Conservation (phyloP, 2,113 vertebrate genomes). For the Daphoenositta chrysoptera region DNA sequence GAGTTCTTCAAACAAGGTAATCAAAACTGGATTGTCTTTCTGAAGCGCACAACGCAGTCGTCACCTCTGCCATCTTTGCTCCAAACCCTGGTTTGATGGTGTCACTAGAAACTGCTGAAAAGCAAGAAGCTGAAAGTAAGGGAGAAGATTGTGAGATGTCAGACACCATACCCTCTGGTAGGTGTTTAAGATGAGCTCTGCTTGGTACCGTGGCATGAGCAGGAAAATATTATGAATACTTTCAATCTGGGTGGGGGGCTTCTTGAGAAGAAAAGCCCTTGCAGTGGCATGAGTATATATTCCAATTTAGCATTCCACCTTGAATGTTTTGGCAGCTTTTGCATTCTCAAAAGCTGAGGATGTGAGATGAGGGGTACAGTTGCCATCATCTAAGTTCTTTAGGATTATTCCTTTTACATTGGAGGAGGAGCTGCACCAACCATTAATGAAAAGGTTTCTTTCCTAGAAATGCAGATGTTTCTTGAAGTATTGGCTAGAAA, state of each 20-base stretch:
- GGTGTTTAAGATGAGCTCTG: neutral
- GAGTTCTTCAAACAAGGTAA: neutral
- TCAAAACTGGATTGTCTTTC: conserved; percentile 1
- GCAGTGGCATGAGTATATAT: neutral
- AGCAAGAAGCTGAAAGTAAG: conserved; percentile 82
- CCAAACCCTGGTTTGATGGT: conserved; percentile 93
- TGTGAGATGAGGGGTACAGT: neutral
- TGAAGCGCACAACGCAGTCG: conserved; percentile 95
- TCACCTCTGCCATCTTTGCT: conserved; percentile 96
- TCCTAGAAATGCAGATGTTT: neutral
- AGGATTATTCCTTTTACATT: neutral
- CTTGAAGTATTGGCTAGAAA: neutral
- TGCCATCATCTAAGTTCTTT: neutral
- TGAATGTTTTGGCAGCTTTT: neutral
- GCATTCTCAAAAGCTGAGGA: neutral
- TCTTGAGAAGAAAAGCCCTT: neutral
- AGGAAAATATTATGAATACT: neutral
- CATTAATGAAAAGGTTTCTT: neutral
- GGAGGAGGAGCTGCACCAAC: neutral
- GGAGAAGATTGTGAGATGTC: conserved; percentile 77
- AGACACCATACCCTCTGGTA: conserved; percentile 89
- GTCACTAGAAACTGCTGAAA: conserved; percentile 83
- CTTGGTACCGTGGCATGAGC: neutral
- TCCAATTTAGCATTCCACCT: neutral
- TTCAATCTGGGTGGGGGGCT: fast-evolving